Base-by-base conservation (phyloP, 2,888 invertebrate genomes). In the Pristionchus mayeri region DNA sequence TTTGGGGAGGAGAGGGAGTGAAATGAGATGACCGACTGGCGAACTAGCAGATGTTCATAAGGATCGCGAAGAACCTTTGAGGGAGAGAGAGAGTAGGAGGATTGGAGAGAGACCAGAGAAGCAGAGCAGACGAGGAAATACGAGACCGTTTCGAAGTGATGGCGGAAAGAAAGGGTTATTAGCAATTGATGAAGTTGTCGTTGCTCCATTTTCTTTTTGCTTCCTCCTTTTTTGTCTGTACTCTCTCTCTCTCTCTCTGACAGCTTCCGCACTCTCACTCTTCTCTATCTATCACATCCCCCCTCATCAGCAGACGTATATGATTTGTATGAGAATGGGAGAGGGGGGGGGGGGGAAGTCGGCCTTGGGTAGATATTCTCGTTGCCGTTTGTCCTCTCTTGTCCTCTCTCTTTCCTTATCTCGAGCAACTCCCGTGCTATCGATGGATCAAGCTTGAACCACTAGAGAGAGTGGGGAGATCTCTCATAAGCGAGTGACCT, bases 261-360 rank as follows among this genome's bases (percentile, higher is more conserved):
- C n/a, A 44, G 34, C 40, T 75, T 44, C 44, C 76, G 44, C n/a
- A 48, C 48, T 76, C 76, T 48, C 48, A 4, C 27, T 13, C 27
- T 6, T 37, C 18, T 40, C 24, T 71, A 21, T 40, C 27, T 50
- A 44, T 50, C 48, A 44, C 48, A 48, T 48, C 76, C 37, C 44
- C n/a, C n/a, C 48, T 76, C 18, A 67, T 67, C 37, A 67, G 21
- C 21, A n/a, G 37, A n/a, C 37, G 37, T 34, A 37, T 67, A 67
- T 67, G 67, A 67, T 67, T 67, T 67, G 67, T 67, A 67, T 67
- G 67, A 6, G 37, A 37, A 67, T 34, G 13, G 37, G 18, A 2
- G 4, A 18, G 21, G 54, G 16, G 54, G 54, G 54, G 54, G 67
- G 16, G 37, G 67, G 30, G 67, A 18, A n/a, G 1, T 67, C 30